A percentile compares a stretch with the other conserved stretches of the same genome.
These are phyloP conservation scores for Exephanes ischioxanthus DNA, from an alignment of 2,888 invertebrate species.

Conservation along the genomic window DNA sequence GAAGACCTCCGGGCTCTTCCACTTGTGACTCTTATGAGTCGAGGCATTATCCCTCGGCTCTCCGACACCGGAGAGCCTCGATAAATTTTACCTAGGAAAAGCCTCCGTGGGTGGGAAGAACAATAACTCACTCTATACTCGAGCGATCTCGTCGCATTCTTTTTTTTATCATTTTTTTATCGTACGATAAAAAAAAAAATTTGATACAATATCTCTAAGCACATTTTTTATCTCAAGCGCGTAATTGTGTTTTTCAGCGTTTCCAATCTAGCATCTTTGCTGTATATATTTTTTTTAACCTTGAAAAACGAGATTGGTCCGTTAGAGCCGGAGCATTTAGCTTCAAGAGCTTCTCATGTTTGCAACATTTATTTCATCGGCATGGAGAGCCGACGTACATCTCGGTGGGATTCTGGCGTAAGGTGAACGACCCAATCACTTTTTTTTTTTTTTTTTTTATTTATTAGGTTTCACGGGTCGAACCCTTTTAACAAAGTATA, in stretches of 20 bases:
- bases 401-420: no score
- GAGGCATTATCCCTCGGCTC: slow-evolving; percentile 38
- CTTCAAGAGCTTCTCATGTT: neutral
- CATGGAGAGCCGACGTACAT: neutral
- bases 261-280: no score
- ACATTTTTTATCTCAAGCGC: no score
- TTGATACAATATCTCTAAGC: no score
- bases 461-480: no score
- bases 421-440: no score
- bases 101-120: neutral
- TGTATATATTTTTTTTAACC: neutral
- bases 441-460: no score
- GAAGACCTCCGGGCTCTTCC: slow-evolving; percentile 39
- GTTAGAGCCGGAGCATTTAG: neutral
- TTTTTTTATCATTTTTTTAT: neutral
- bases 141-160: neutral
- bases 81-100: slow-evolving; percentile 23
- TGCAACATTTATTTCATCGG: neutral
- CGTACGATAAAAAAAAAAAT: no score
- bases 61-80: neutral
- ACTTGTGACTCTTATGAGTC: slow-evolving; percentile 36
- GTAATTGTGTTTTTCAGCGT: no score
- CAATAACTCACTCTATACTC: slow-evolving; percentile 38
- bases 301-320: neutral
- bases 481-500: no score